phyloP scores from a whole-genome alignment of 2,113 vertebrate genomes.

The Upupa epops region DNA sequence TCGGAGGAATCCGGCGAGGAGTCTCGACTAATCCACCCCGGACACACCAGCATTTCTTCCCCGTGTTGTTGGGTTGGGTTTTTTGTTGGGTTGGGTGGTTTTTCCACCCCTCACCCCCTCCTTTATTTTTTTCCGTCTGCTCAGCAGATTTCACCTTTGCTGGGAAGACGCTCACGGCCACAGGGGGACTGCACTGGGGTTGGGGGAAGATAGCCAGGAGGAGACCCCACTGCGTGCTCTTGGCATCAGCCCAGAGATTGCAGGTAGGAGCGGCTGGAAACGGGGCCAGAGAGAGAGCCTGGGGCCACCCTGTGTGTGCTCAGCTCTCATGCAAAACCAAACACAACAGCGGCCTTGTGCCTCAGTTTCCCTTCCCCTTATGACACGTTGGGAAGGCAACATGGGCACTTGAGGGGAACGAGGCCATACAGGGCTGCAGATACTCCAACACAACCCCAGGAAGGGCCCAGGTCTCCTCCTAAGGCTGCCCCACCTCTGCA shows the following conservation, averaged over 20 bases:
- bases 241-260: not conserved
- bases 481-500: not conserved
- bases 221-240: not conserved
- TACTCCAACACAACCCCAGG: not conserved
- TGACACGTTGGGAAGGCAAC: rapidly evolving
- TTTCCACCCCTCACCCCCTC: rapidly evolving
- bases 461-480: rapidly evolving
- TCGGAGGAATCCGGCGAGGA: conserved; percentile 55
- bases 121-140: not conserved
- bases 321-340: rapidly evolving
- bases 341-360: rapidly evolving
- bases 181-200: rapidly evolving
- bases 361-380: conserved; percentile 15
- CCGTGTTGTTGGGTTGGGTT: not conserved
- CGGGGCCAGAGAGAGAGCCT: not conserved
- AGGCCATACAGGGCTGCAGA: not conserved
- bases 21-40: conserved; percentile 60
- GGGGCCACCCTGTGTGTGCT: rapidly evolving
- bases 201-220: rapidly evolving
- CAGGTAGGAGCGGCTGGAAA: not conserved
- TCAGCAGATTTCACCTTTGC: conserved; percentile 24
- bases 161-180: not conserved
- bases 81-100: not conserved
- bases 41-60: conserved; percentile 62
- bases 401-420: rapidly evolving